Evolutionary conservation across 2,113 vertebrate species (phyloP).

Genomic region (Anas platyrhynchos): DNA sequence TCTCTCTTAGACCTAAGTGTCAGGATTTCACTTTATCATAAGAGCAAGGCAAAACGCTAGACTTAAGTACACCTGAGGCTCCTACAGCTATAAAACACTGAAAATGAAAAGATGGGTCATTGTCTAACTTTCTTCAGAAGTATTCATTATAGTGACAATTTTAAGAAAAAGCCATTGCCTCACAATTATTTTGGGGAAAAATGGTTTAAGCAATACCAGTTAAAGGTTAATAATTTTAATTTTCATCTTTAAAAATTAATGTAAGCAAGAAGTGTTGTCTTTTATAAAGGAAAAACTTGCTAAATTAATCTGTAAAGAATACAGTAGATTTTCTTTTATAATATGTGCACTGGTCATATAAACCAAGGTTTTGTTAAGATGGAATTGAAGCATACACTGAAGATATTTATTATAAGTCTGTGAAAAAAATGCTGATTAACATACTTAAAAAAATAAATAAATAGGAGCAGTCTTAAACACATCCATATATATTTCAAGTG

Average conservation of each 20-base stretch:
- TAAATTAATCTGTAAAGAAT: neutral
- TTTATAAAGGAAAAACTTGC: neutral
- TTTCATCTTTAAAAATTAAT: conserved; percentile 5
- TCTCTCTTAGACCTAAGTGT: neutral
- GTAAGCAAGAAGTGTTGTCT: neutral
- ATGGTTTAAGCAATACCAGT: neutral
- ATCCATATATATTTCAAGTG: neutral
- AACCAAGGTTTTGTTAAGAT: neutral
- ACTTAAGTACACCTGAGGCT: neutral
- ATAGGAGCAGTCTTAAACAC: neutral
- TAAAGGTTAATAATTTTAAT: neutral
- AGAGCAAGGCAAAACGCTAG: conserved; percentile 14
- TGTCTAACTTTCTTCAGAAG: neutral
- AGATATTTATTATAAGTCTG: neutral
- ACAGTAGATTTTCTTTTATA: neutral
- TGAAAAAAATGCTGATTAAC: neutral
- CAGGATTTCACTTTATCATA: conserved; percentile 43
- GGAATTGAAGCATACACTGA: neutral
- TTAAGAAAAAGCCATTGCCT: neutral
- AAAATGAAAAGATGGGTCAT: neutral
- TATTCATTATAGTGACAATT: neutral
- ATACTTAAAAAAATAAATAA: conserved; percentile 9
- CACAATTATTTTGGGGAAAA: conserved; percentile 5
- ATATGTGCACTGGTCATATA: neutral
- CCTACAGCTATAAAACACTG: neutral